A percentile compares a stretch with the other conserved stretches of the same genome.
phyloP scores from a whole-genome alignment of 2,797 vertebrate genomes.

The Steatocranus sp. region DNA sequence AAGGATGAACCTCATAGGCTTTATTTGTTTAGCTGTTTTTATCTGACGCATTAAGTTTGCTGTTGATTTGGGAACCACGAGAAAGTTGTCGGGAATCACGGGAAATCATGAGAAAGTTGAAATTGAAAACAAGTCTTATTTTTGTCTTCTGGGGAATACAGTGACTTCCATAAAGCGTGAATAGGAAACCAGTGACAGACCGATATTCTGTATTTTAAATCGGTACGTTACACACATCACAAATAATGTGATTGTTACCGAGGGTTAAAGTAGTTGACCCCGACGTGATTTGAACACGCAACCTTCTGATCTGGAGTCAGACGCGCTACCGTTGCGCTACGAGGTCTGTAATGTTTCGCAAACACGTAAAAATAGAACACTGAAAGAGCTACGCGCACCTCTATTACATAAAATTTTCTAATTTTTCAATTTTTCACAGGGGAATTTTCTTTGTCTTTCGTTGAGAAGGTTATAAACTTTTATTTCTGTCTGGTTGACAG shows the following conservation, averaged over 20 bases:
- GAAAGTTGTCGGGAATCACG: not conserved
- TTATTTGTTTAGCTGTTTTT: not conserved
- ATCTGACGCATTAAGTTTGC: not conserved
- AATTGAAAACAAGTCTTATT: not conserved
- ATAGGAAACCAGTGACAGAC: not conserved
- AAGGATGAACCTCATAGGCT: not conserved
- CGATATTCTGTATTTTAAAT: not conserved
- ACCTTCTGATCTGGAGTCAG: constrained; percentile 21
- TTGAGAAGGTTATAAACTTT: not conserved
- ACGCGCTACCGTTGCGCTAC: constrained; percentile 25
- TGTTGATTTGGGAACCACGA: not conserved
- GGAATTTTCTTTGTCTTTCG: not conserved
- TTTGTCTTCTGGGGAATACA: not conserved
- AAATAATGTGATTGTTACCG: not conserved
- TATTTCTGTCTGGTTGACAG: not conserved
- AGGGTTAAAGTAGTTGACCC: not conserved
- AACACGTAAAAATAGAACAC: not conserved
- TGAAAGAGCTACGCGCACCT: accelerated
- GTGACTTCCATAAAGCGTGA: not conserved
- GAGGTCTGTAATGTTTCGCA: accelerated
- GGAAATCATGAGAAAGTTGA: not conserved
- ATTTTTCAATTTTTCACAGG: not conserved
- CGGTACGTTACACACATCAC: not conserved
- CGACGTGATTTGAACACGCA: constrained; percentile 20
- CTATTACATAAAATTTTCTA: not conserved